phyloP scores from a whole-genome alignment of 1,140 invertebrate species.

The Bombus superbus region DNA sequence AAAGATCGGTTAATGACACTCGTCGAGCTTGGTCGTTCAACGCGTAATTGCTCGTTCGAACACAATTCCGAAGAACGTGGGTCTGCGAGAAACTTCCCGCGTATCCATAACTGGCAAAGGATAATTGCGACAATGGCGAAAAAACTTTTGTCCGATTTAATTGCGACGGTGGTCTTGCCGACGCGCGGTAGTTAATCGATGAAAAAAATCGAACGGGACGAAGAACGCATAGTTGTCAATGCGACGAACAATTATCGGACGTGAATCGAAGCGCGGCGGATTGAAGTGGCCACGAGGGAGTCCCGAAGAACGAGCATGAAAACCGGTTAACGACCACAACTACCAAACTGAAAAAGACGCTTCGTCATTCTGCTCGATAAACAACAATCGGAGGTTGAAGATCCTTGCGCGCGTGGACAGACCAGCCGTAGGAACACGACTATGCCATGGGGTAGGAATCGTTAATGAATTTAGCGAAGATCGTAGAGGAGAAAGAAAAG shows the following conservation, averaged over 20 bases:
- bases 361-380: constrained; percentile 29
- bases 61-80: neutral
- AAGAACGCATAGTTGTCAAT: constrained; percentile 15
- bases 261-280: constrained; percentile 18
- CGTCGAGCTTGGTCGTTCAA: neutral
- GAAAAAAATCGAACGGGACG: constrained; percentile 32
- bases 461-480: neutral
- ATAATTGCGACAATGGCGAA: neutral
- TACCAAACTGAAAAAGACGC: constrained; percentile 27
- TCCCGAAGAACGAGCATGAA: constrained; percentile 13
- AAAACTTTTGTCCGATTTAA: constrained; percentile 6
- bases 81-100: neutral
- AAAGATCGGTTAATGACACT: neutral
- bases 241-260: constrained; percentile 48
- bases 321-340: constrained; percentile 48
- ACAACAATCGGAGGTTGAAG: neutral
- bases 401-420: neutral
- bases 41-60: neutral
- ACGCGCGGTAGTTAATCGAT: constrained; percentile 13
- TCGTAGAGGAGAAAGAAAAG: too few relatives aligned
- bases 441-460: neutral
- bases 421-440: too few relatives aligned
- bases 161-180: neutral
- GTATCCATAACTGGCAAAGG: neutral
- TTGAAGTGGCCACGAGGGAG: constrained; percentile 11